A percentile compares a stretch with the other conserved stretches of the same genome.
Conservation (phyloP, 2,888 invertebrate species). For the Rhorus exstirpatorius region DNA sequence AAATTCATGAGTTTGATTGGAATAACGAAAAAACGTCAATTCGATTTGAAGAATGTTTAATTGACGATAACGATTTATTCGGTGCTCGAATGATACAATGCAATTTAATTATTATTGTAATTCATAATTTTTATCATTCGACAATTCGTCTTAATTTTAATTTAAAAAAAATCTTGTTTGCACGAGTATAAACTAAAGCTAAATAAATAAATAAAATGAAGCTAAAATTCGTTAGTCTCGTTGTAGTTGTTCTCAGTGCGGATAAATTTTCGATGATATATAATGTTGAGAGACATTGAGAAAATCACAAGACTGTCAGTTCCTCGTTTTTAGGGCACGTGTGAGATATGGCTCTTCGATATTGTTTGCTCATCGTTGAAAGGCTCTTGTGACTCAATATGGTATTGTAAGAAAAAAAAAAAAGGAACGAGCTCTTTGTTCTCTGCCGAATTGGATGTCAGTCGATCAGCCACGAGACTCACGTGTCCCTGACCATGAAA, state of each 20-base stretch:
- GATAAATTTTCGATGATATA: constrained; percentile 3
- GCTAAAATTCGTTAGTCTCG: not conserved
- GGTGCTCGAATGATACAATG: too few relatives aligned
- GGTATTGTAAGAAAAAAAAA: not conserved
- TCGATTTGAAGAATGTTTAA: not conserved
- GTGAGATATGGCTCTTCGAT: not conserved
- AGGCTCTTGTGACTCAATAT: not conserved
- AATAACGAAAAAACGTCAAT: too few relatives aligned
- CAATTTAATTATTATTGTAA: not conserved
- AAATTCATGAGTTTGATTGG: too few relatives aligned
- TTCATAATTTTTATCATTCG: not conserved
- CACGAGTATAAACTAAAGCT: too few relatives aligned
- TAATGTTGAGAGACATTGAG: not conserved
- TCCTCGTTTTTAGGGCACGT: not conserved
- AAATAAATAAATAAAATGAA: not conserved
- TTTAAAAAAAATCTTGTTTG: too few relatives aligned
- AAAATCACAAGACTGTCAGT: too few relatives aligned
- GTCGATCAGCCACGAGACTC: constrained; percentile 17
- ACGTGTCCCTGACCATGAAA: constrained; percentile 26
- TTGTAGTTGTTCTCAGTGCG: not conserved
- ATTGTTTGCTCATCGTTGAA: constrained; percentile 3
- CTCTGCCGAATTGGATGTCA: constrained; percentile 1
- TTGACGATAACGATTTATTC: not conserved
- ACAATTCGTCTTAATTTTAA: too few relatives aligned
- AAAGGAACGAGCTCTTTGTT: constrained; percentile 6